A percentile compares a stretch with the other conserved stretches of the same genome.
Conservation (phyloP, 2,888 invertebrate species). For the Campaea margaritaria region DNA sequence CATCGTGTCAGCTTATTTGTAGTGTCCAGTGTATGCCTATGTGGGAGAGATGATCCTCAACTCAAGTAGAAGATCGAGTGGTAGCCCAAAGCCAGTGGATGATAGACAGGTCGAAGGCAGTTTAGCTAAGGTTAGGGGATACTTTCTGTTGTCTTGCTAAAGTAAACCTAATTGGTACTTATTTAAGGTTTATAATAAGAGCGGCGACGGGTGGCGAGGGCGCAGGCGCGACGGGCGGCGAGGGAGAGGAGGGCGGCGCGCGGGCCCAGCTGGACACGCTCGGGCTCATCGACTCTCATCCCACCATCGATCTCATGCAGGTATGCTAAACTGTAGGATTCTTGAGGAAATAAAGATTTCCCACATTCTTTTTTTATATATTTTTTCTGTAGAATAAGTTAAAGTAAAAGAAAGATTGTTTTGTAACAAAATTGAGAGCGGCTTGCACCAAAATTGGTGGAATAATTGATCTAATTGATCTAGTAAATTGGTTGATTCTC, state of each 20-base stretch:
- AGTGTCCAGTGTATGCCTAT: too few species aligned
- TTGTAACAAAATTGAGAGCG: neutral
- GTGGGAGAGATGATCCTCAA: too few species aligned
- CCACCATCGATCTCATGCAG: conserved; percentile 79
- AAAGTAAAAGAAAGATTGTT: too few species aligned
- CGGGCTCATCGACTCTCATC: conserved; percentile 69
- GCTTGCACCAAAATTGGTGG: too few species aligned
- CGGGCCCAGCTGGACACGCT: conserved; percentile 50
- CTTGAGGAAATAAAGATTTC: neutral
- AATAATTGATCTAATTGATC: too few species aligned
- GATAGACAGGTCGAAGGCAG: neutral
- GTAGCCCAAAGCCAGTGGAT: too few species aligned
- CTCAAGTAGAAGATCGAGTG: too few species aligned
- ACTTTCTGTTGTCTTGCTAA: neutral
- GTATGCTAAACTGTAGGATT: conserved; percentile 45
- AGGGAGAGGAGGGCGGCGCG: conserved; percentile 12
- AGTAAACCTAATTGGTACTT: neutral
- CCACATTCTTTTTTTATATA: too few species aligned
- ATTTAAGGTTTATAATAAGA: conserved; percentile 33
- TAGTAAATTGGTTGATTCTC: too few species aligned
- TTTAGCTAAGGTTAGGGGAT: neutral
- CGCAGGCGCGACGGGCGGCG: conserved; percentile 14
- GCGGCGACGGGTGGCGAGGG: conserved; percentile 25
- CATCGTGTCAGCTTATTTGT: too few species aligned
- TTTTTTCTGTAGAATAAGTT: too few species aligned